Base-by-base conservation (phyloP, 2,888 invertebrate genomes). In the Mythimna lalbum region DNA sequence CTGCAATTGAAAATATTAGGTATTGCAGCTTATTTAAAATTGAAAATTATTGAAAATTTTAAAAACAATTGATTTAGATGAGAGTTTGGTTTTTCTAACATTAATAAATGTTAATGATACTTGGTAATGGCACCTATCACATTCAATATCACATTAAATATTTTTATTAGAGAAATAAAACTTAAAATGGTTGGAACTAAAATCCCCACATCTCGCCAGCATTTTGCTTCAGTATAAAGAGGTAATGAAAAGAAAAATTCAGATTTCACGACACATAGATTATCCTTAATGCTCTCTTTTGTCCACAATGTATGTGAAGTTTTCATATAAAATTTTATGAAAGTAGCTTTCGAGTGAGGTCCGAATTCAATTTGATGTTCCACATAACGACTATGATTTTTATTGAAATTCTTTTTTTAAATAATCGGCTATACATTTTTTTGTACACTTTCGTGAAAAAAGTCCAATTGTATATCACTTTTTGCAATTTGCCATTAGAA, bases 291-390 rank as follows among this genome's bases (percentile, higher is more conserved):
- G 89, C 86, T 88, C 91, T 89, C 90, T 86, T 92, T 93, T 92
- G 91, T 92, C 91, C 92, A 92, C 91, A 93, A 92, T 93, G 90
- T 92, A 92, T 90, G 91, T 88, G 90, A 90, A 92, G 88, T 90
- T 92, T 90, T 90, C 90, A 86, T 89, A 92, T 93, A 92, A 93
- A 92, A 91, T 93, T 92, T 93, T 93, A 93, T 91, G 88, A 84
- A 85, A 86, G 86, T 85, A 87, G 85, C 87, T 88, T 89, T 89
- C 89, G 85, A 89, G 86, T 87, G 85, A 86, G 86, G 87, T 90
- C 88, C 88, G 86, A 88, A 90, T 92, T 89, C 89, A 89, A 89
- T 90, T 91, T 89, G 80, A 88, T 86, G 86, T 82, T 75, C 81
- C 76, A 73, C 69, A 82, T 88, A 87, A 85, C 78, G 79, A 80